Evolutionary conservation across 2,113 vertebrate genomes (phyloP), one percentile per base, ranked within the genome.

Genomic region (Tragelaphus scriptus): DNA sequence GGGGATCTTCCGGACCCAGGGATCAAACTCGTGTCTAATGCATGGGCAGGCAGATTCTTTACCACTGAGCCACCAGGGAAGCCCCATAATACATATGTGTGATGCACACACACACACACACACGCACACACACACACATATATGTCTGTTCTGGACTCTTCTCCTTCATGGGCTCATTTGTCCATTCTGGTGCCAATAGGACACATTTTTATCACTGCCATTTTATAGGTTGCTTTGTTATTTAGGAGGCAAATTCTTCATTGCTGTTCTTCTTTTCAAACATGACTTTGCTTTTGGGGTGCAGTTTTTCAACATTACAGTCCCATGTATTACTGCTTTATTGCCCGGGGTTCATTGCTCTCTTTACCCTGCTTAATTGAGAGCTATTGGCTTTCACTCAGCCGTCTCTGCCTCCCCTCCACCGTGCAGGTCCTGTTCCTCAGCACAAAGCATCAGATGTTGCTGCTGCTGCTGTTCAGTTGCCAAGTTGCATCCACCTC

Each of bases 11-110:
- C 40, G 0, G 2, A 77, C 40, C 3, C 40, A 44, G 71, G 40
- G 23, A 77, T 77, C 0, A 0, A 77, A 44, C 71, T 15, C 6
- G 0, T 26, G 12, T 44, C 36, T 71, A 25, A 12, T 77, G 12
- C 40, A 5, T 26, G 21, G 71, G 71, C 23, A 77, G 71, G 40
- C 36, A 44, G 71, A 32, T 44, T 44, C 40, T 77, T 44, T 44
- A 26, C 23, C 71, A 1, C 23, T 26, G 23, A 15, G 23, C 40
- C 23, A 7, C 40, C 21, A 77, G 71, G 12, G 23, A 77, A 77
- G n/a, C 68, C 36, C 12, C 21, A 7, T 26, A 26, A 77, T 21
- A 21, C 16, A 51, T 3, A 2, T 51, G 30, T 12, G 6, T 0
- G 5, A 51, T 51, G 9, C 16, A 11, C 32, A 32, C n/a, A 55